phyloP scores from a whole-genome alignment of 2,113 vertebrate species.

The Coturnix japonica region DNA sequence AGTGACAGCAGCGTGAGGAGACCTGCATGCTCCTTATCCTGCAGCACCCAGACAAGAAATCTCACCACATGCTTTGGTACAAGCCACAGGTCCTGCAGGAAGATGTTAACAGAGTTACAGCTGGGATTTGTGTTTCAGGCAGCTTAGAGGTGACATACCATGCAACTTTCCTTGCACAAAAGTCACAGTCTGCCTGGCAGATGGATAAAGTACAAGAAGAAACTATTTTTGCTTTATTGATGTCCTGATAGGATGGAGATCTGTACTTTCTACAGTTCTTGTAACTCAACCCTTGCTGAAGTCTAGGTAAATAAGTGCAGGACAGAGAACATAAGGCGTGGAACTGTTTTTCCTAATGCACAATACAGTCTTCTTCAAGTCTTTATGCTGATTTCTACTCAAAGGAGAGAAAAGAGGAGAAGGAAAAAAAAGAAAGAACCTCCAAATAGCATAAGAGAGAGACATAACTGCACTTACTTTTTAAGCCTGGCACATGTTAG shows the following conservation, averaged over 20 bases:
- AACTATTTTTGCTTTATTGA: neutral
- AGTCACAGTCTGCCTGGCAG: neutral
- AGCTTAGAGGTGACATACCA: neutral
- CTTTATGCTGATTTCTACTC: neutral
- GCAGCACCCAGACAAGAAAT: neutral
- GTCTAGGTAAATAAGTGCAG: neutral
- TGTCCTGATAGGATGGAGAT: neutral
- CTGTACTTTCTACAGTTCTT: neutral
- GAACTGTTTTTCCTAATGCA: neutral
- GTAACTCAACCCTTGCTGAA: neutral
- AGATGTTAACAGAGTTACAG: neutral
- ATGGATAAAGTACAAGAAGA: neutral
- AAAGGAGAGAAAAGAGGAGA: neutral
- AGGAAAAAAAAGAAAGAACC: neutral
- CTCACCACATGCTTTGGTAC: accelerated
- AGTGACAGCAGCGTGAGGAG: neutral
- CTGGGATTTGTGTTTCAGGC: neutral
- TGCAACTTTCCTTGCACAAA: neutral
- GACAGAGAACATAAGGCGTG: neutral
- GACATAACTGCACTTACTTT: neutral
- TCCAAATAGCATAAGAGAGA: neutral
- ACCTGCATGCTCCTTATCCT: neutral
- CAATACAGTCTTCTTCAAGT: neutral
- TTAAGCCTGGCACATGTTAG: neutral
- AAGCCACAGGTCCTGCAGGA: neutral